Percentiles rank a stretch among this genome's conserved stretches.
Conservation (phyloP, 2,888 invertebrate genomes). For the Epinotia nisella region DNA sequence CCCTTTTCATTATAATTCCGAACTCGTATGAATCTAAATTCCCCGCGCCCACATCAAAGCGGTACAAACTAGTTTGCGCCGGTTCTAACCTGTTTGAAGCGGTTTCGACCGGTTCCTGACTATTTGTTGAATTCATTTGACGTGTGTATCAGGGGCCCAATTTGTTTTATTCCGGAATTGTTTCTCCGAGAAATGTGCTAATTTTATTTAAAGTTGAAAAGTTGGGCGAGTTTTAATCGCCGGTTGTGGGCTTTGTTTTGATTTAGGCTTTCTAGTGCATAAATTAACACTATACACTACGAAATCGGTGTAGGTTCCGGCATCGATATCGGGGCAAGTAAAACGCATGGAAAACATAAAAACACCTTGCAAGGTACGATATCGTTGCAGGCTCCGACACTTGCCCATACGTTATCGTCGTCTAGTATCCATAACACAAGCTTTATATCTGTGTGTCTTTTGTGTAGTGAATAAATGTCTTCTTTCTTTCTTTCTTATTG, state of each 20-base stretch:
- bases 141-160: conserved; percentile 23
- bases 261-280: neutral
- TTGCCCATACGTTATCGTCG: too few relatives aligned
- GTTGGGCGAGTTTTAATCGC: neutral
- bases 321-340: too few relatives aligned
- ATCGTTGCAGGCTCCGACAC: too few relatives aligned
- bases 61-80: conserved; percentile 43
- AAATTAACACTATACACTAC: too few relatives aligned
- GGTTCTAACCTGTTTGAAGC: conserved; percentile 35
- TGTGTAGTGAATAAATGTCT: too few relatives aligned
- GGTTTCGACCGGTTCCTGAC: conserved; percentile 40
- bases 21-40: conserved; percentile 39
- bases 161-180: conserved; percentile 38
- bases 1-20: conserved; percentile 36
- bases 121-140: conserved; percentile 40
- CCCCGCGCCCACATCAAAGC: conserved; percentile 44
- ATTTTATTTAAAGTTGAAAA: neutral
- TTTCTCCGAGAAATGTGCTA: conserved; percentile 26
- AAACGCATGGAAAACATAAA: too few relatives aligned
- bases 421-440: too few relatives aligned
- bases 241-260: neutral
- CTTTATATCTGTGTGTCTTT: too few relatives aligned
- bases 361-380: too few relatives aligned
- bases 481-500: too few relatives aligned
- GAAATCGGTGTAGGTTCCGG: too few relatives aligned